Base-by-base conservation (phyloP, 2,113 vertebrate species). In the Phycodurus eques region DNA sequence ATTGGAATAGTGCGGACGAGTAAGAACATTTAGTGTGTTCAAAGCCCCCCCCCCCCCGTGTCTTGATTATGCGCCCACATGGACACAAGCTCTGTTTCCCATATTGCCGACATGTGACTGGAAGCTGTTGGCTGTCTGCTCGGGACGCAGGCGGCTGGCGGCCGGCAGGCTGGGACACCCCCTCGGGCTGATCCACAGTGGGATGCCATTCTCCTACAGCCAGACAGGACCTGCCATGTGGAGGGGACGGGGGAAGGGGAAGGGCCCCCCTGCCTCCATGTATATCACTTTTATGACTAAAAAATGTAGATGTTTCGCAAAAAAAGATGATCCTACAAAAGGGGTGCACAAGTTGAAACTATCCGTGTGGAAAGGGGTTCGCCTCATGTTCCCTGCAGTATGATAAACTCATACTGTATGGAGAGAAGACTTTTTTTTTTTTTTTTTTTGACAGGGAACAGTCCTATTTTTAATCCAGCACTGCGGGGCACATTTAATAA, bases 401-500 rank as follows among this genome's bases (percentile, higher is more conserved):
- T 84, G 80, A 83, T 79, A 79, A 87, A 88, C 83, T 82, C 86
- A 89, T 64, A 91, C 87, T 81, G 51, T 35, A 42, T 22, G 2
- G n/a, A 42, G 84, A 89, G 84, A 81, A 87, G 73, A 83, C 74
- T 88, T 87, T 47, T 47, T 47, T 47, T 11, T 47, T 47, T 57
- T 13, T 2, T 60, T 60, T 59, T 56, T 77, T 68, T 82, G 84
- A 88, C 68, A 92, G 82, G 83, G 85, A 86, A 81, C 75, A 85
- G 86, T 87, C 88, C 91, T 93, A 94, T 93, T 94, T 93, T 93
- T 93, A 93, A 93, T 94, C 92, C 88, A 87, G 84, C 90, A 93
- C 93, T 93, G 86, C 87, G 78, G 94, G 94, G 92, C 94, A 95
- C 87, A 92, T 93, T 93, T 92, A 93, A 93, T 91, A 94, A 92